phyloP scores from a whole-genome alignment of 2,113 vertebrate species.

The Percina caprodes region DNA sequence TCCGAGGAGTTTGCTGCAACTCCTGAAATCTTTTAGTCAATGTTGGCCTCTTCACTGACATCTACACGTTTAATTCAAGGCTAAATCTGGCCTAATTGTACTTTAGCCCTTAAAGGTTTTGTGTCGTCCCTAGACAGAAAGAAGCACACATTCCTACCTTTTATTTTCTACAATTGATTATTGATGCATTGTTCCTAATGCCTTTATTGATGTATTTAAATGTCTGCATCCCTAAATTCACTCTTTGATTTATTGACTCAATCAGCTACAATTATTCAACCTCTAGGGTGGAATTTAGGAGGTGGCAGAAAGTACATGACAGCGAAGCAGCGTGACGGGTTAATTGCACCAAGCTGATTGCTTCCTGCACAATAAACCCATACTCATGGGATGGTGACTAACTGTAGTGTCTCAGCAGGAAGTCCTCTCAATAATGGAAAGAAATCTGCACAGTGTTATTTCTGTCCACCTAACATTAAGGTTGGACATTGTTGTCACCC shows the following conservation, averaged over 20 bases:
- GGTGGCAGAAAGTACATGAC: not conserved
- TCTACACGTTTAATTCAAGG: not conserved
- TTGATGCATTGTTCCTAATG: not conserved
- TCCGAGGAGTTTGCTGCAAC: slow-evolving; percentile 10
- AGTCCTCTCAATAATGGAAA: slow-evolving; percentile 42
- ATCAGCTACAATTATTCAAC: not conserved
- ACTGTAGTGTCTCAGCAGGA: slow-evolving; percentile 47
- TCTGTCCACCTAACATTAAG: slow-evolving; percentile 16
- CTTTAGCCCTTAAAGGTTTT: not conserved
- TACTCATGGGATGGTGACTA: slow-evolving; percentile 24
- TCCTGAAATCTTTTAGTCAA: slow-evolving; percentile 14
- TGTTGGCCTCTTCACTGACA: not conserved
- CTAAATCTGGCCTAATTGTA: not conserved
- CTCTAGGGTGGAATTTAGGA: slow-evolving; percentile 12
- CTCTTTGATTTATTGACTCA: slow-evolving; percentile 15
- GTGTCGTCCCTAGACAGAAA: not conserved
- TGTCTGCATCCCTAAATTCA: not conserved
- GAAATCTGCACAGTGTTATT: slow-evolving; percentile 36
- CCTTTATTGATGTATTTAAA: not conserved
- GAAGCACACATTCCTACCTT: not conserved
- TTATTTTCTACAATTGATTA: not conserved
- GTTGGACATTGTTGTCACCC: slow-evolving; percentile 6
- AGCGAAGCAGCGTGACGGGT: slow-evolving; percentile 32
- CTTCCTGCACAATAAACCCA: slow-evolving; percentile 35
- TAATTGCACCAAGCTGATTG: slow-evolving; percentile 49